Evolutionary conservation across 2,888 invertebrate species (phyloP).

Genomic region (Nephrotoma appendiculata): DNA sequence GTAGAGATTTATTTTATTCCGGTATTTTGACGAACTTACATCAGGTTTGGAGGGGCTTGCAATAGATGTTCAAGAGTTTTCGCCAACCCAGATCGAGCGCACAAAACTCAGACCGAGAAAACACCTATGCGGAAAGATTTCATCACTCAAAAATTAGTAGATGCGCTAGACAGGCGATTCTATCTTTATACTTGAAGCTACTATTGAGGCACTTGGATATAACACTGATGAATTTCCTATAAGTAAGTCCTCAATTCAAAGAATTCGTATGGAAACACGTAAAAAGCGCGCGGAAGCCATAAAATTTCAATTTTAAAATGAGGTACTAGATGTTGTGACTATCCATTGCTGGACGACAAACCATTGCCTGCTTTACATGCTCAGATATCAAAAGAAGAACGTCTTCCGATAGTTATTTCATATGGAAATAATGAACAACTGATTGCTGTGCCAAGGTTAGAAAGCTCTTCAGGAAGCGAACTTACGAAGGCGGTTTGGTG

Average conservation of each 20-base stretch:
- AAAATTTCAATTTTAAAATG: conserved; percentile 21
- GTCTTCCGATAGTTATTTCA: conserved; percentile 24
- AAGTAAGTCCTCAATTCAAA: conserved; percentile 19
- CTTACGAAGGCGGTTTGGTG: too few relatives aligned
- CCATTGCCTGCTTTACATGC: conserved; percentile 17
- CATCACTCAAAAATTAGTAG: conserved; percentile 15
- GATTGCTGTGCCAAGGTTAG: conserved; percentile 7
- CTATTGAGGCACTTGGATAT: conserved; percentile 15
- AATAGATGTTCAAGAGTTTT: neutral
- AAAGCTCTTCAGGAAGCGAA: conserved; percentile 15
- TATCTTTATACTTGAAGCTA: conserved; percentile 17
- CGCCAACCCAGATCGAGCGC: conserved; percentile 6
- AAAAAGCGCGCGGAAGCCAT: conserved; percentile 19
- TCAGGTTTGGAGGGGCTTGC: too few relatives aligned
- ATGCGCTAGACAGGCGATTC: conserved; percentile 11
- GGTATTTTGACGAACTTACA: too few relatives aligned
- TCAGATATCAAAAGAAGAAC: conserved; percentile 16
- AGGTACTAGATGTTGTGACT: conserved; percentile 15
- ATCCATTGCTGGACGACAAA: conserved; percentile 20
- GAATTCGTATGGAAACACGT: conserved; percentile 12
- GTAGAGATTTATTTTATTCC: too few relatives aligned
- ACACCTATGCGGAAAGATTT: conserved; percentile 13
- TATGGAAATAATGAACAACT: conserved; percentile 17
- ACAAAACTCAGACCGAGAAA: conserved; percentile 9
- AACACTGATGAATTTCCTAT: conserved; percentile 18